Evolutionary conservation across 2,113 vertebrate genomes (phyloP).

Genomic region (Thymallus thymallus): DNA sequence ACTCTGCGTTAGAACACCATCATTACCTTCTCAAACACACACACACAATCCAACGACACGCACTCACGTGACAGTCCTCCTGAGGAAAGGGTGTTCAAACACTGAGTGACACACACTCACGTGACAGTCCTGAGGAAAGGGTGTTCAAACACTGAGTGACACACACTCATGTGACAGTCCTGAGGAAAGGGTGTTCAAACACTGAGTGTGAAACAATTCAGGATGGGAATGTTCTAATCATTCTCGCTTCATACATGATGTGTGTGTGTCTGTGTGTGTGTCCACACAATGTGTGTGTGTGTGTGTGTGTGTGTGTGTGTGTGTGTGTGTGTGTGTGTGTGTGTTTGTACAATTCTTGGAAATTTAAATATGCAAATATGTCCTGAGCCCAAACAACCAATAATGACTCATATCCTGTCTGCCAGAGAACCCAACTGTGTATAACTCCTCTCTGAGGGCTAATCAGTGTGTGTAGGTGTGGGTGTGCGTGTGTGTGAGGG

Average conservation of each 20-base stretch:
- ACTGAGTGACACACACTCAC: slow-evolving; percentile 6
- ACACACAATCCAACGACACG: slow-evolving; percentile 10
- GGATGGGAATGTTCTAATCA: not conserved
- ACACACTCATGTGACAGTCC: slow-evolving; percentile 5
- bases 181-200: not conserved
- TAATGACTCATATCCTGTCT: slow-evolving; percentile 20
- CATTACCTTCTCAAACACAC: slow-evolving; percentile 44
- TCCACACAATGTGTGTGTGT: not conserved
- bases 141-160: not conserved
- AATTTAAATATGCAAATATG: not conserved
- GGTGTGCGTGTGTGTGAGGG: not conserved
- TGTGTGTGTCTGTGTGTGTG: not conserved
- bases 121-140: not conserved
- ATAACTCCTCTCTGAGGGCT: not conserved
- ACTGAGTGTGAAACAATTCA: not conserved
- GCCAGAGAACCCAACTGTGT: no score
- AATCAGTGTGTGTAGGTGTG: slow-evolving; percentile 13
- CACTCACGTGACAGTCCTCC: not conserved
- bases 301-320: slow-evolving; percentile 4
- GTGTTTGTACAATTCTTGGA: not conserved
- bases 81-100: not conserved
- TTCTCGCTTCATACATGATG: not conserved
- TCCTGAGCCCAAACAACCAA: not conserved
- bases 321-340: not conserved
- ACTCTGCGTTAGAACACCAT: slow-evolving; percentile 47